Conservation (phyloP, 2,113 vertebrate species). For the Vicugna pacos region DNA sequence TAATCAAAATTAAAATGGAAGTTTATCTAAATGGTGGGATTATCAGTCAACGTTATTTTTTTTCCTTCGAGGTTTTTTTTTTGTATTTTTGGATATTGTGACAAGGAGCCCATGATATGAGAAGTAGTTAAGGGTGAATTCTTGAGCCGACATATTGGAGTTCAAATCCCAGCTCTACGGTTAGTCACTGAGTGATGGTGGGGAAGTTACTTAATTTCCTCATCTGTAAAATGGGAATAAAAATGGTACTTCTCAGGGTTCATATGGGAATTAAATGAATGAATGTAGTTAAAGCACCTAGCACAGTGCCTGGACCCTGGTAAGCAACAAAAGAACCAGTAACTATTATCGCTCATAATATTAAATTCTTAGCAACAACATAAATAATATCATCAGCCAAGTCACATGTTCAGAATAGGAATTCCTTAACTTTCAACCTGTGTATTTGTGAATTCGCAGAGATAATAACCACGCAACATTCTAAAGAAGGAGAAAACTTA, state of each 20-base stretch:
- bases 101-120: background rate
- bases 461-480: background rate
- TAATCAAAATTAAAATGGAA: constrained; percentile 13
- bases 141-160: background rate
- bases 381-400: background rate
- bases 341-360: background rate
- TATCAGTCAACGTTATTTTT: background rate
- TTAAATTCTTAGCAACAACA: background rate
- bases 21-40: background rate
- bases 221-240: constrained; percentile 24
- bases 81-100: background rate
- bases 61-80: background rate
- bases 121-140: background rate
- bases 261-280: constrained; percentile 21
- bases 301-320: background rate
- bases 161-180: background rate
- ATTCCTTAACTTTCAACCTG: background rate
- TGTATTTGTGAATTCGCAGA: background rate
- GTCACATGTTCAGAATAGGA: background rate
- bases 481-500: background rate
- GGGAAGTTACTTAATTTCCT: background rate
- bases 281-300: background rate
- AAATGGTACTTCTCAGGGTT: background rate
- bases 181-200: background rate
- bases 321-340: background rate